These are phyloP conservation scores for Cataglyphis albicans DNA, from an alignment of 2,888 invertebrate genomes.

Conservation along the genomic window DNA sequence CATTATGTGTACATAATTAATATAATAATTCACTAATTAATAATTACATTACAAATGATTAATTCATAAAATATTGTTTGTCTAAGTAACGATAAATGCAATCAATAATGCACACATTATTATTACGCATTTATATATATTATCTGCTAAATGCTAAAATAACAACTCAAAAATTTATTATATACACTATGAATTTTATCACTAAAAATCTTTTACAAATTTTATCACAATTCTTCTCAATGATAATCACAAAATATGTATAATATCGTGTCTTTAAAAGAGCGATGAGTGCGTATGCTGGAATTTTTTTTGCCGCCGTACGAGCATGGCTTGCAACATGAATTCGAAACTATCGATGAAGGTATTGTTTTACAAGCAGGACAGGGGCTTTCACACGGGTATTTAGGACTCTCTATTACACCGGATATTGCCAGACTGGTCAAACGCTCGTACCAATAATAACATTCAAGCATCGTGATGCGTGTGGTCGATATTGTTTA, in stretches of 20 bases:
- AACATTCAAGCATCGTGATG: slow-evolving; percentile 37
- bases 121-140: background rate
- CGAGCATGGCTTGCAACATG: background rate
- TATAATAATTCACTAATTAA: background rate
- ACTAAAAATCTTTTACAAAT: background rate
- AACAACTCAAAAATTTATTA: background rate
- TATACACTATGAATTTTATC: background rate
- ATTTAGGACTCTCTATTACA: slow-evolving; percentile 46
- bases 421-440: slow-evolving; percentile 44
- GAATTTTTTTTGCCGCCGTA: slow-evolving; percentile 1
- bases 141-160: background rate
- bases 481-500: slow-evolving; percentile 28
- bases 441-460: slow-evolving; percentile 35
- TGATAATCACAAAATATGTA: background rate
- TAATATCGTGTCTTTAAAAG: background rate
- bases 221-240: background rate
- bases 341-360: slow-evolving; percentile 46
- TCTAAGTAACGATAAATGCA: background rate
- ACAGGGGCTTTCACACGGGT: slow-evolving; percentile 45
- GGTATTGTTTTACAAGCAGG: slow-evolving; percentile 43
- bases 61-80: background rate
- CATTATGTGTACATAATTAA: background rate
- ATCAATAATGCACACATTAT: background rate
- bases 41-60: background rate
- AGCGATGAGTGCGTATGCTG: background rate